Base-by-base conservation (phyloP, 2,888 invertebrate genomes). In the Lasius platythorax region DNA sequence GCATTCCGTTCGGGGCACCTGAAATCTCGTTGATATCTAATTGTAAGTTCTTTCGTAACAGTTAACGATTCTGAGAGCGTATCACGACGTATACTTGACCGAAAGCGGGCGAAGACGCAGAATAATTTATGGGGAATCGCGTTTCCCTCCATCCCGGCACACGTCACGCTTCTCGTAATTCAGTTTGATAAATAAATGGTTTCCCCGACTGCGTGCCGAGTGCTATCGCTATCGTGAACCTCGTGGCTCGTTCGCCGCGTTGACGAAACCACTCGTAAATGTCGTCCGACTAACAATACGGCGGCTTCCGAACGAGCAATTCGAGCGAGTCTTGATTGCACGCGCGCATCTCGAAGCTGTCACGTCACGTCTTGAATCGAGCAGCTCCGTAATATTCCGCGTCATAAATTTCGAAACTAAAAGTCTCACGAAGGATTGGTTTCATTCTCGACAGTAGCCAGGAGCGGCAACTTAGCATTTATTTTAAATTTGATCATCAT, bases 131-230 rank as follows among this genome's bases (percentile, higher is more conserved):
- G 75, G 84, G 63, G 79, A 68, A 83, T 73, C 83, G 66, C 78
- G 82, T 86, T 73, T 53, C n/a, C 53, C 53, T 0, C 2, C 53
- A 6, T 3, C 46, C 50, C 85, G 74, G 12, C 46, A 15, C 53
- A 64, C 67, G 50, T 85, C 79, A 81, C 76, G 74, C 78, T 87
- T 67, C 87, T 87, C 85, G 84, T 88, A 88, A 88, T 74, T 88
- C 86, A 84, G 82, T 88, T 84, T 84, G 81, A 85, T 81, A 82
- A 87, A 85, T 87, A 87, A 87, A 82, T 85, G 81, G 76, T 63
- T 50, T 33, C 82, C 12, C 56, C 40, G 53, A 23, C 81, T 70
- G 46, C 64, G 67, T 50, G 28, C 56, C 78, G 28, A 43, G 64
- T 43, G 63, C 53, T 63, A 46, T 82, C 86, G 72, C 50, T 70